These are phyloP conservation scores for Syngnathus rostellatus DNA, from an alignment of 2,797 vertebrate genomes.

Conservation along the genomic window DNA sequence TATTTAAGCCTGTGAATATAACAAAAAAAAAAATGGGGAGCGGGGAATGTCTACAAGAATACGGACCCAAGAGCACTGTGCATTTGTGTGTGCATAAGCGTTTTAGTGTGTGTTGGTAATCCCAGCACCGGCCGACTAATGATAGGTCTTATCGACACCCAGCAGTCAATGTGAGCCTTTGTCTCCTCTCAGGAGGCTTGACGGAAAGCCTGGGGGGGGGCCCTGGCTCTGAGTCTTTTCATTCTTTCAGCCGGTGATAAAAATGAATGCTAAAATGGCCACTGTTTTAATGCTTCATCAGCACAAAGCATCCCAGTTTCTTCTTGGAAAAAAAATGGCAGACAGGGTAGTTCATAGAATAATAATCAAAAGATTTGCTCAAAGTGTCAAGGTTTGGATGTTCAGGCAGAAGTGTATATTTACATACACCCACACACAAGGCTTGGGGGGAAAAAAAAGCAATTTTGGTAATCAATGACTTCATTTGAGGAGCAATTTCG, in stretches of 20 bases:
- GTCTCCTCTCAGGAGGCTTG: slow-evolving; percentile 59
- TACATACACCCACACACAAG: too few species aligned
- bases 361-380: background rate
- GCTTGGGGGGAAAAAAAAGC: too few species aligned
- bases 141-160: slow-evolving; percentile 69
- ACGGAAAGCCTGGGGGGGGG: slow-evolving; percentile 62
- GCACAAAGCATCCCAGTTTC: slow-evolving; percentile 27
- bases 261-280: slow-evolving; percentile 41
- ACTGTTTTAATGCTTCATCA: slow-evolving; percentile 36
- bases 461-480: too few species aligned
- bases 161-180: slow-evolving; percentile 67
- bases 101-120: slow-evolving; percentile 52
- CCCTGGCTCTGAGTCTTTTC: slow-evolving; percentile 61
- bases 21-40: background rate
- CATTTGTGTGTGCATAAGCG: slow-evolving; percentile 14
- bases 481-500: too few species aligned
- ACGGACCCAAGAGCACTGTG: slow-evolving; percentile 37
- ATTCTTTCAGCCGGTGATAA: slow-evolving; percentile 56
- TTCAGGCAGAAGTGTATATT: background rate
- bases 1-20: slow-evolving; percentile 37
- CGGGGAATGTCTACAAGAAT: slow-evolving; percentile 29
- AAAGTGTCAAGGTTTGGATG: background rate
- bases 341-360: background rate
- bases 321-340: slow-evolving; percentile 6
- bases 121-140: slow-evolving; percentile 66